Evolutionary conservation across 2,888 invertebrate species (phyloP).

Genomic region (Polietes domitor): DNA sequence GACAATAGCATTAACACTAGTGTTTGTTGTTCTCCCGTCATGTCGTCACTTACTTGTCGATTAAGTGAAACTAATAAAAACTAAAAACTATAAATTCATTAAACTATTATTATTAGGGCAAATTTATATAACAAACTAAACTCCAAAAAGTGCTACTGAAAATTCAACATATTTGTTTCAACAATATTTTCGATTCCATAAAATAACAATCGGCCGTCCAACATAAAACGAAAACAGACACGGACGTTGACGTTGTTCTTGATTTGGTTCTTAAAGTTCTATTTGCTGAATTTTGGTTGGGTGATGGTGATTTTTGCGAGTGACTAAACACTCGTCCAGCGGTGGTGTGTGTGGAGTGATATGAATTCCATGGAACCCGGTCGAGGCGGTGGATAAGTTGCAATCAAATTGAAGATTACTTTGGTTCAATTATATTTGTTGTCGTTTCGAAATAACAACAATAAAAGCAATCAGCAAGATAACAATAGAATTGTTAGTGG

Average conservation of each 20-base stretch:
- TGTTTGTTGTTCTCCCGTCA: too few species aligned
- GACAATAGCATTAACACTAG: too few species aligned
- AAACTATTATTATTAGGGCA: too few species aligned
- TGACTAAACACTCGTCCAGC: not conserved
- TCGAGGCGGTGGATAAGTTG: not conserved
- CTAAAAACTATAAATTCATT: too few species aligned
- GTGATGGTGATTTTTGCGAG: constrained; percentile 7
- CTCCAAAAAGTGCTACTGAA: too few species aligned
- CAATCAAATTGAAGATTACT: constrained; percentile 10
- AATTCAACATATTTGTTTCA: too few species aligned
- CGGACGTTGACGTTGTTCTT: not conserved
- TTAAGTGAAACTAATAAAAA: too few species aligned
- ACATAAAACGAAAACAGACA: not conserved
- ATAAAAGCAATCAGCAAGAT: constrained; percentile 44
- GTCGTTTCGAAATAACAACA: constrained; percentile 27
- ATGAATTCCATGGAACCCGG: not conserved
- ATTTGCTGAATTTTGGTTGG: not conserved
- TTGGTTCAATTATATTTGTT: constrained; percentile 37
- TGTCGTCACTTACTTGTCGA: too few species aligned
- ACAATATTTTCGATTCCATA: too few species aligned
- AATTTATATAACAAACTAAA: too few species aligned
- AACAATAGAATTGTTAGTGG: constrained; percentile 21
- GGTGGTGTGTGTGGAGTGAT: too few species aligned
- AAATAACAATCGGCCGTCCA: too few species aligned
- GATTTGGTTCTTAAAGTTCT: not conserved